Evolutionary conservation across 2,888 invertebrate species (phyloP), one percentile per base, ranked within the genome.

Genomic region (Diaprepes abbreviatus): DNA sequence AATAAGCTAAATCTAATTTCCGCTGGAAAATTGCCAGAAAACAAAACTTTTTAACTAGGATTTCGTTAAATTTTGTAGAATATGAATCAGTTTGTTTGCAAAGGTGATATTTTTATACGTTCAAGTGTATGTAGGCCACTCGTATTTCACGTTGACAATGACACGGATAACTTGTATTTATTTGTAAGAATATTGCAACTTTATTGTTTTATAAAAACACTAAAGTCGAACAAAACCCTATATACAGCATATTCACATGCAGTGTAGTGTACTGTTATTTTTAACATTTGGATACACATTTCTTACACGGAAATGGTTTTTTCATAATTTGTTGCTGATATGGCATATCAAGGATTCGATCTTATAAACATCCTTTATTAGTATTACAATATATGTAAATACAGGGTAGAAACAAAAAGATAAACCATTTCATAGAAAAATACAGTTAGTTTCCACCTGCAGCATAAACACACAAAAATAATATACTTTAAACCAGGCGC

Each of bases 131-230:
- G 70, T 70, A 70, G 70, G 70, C 57, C 70, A 50, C 14, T 55
- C 48, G 48, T 68, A 63, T 63, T 67, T 63, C 68, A 35, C 58
- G 54, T 54, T 70, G 70, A 70, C 70, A 70, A 70, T 70, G 70
- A 70, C 70, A 70, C 70, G 59, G 52, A 65, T 58, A 12, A 36
- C 54, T 50, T 62, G n/a, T n/a, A 52, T 52, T 57, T 54, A 58
- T 64, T 58, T 69, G 45, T 48, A 50, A 63, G 64, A 58, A 64
- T 63, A 58, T 69, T 57, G 64, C 69, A 55, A 40, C 12, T 62
- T 50, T 16, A 62, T 67, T 60, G 60, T 67, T 67, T 66, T 52
- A 31, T 59, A 40, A 52, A 52, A 66, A 66, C 36, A 43, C 3
- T n/a, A 5, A 24, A 24, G 21, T 12, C 2, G 10, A n/a, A 45